phyloP scores from a whole-genome alignment of 2,888 invertebrate species.

The Brachypterus glaber region DNA sequence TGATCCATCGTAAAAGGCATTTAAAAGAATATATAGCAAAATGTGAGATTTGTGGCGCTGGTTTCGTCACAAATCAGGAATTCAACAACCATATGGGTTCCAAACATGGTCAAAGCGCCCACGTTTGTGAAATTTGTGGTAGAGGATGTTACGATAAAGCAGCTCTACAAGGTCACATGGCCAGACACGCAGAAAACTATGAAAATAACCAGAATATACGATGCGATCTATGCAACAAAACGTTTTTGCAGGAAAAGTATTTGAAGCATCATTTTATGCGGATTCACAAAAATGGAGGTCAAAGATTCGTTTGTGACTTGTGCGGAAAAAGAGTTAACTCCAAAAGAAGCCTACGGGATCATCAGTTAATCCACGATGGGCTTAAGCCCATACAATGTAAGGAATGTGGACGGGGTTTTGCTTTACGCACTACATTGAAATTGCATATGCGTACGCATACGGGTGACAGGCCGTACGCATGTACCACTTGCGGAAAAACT shows the following conservation, averaged over 20 bases:
- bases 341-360: conserved; percentile 29
- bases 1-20: conserved; percentile 46
- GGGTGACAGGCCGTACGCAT: conserved; percentile 34
- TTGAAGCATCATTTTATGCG: conserved; percentile 26
- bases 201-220: conserved; percentile 31
- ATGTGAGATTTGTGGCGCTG: conserved; percentile 34
- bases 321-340: conserved; percentile 32
- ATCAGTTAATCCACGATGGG: conserved; percentile 38
- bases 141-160: conserved; percentile 28
- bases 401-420: conserved; percentile 37
- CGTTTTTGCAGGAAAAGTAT: conserved; percentile 27
- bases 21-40: conserved; percentile 45
- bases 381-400: conserved; percentile 32
- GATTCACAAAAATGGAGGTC: conserved; percentile 28
- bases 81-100: conserved; percentile 29
- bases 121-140: conserved; percentile 29
- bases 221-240: conserved; percentile 29
- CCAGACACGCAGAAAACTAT: conserved; percentile 23
- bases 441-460: conserved; percentile 38
- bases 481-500: conserved; percentile 29
- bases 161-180: conserved; percentile 28
- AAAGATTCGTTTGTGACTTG: conserved; percentile 28
- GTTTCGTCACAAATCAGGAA: conserved; percentile 29
- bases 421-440: conserved; percentile 34
- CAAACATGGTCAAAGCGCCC: conserved; percentile 26